Evolutionary conservation across 2,113 vertebrate species (phyloP).

Genomic region (Cichladusa arquata): DNA sequence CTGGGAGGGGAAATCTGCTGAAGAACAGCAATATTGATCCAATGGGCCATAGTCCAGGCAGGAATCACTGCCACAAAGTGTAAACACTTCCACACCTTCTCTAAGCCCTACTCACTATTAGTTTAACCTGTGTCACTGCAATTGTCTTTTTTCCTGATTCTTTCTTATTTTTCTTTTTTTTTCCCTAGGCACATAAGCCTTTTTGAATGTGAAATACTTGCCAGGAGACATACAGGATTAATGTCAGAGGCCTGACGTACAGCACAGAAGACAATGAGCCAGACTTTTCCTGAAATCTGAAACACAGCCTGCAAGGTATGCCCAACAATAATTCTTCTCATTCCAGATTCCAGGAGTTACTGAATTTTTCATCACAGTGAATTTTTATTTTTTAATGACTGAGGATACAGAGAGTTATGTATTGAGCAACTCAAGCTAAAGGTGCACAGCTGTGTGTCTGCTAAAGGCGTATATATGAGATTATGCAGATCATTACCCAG

Average conservation of each 20-base stretch:
- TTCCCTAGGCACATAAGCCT: neutral
- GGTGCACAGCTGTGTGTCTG: neutral
- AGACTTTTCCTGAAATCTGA: conserved; percentile 7
- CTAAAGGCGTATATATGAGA: neutral
- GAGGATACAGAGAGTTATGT: neutral
- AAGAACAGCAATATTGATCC: neutral
- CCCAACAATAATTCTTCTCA: neutral
- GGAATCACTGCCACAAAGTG: neutral
- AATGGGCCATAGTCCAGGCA: neutral
- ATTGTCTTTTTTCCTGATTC: neutral
- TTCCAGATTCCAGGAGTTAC: neutral
- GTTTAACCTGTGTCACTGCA: conserved; percentile 10
- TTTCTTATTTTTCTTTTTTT: neutral
- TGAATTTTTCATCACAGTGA: neutral
- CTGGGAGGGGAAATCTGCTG: neutral
- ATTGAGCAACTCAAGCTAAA: neutral
- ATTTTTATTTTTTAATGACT: neutral
- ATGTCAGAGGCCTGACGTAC: neutral
- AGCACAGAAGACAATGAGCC: conserved; percentile 5
- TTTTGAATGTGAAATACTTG: conserved; percentile 18
- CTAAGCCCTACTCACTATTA: neutral
- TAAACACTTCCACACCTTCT: neutral
- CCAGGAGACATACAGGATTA: conserved; percentile 7
- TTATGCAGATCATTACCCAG: neutral
- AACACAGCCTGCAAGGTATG: neutral